phyloP scores from a whole-genome alignment of 2,797 vertebrate species.

The Petrocephalus sullivani region DNA sequence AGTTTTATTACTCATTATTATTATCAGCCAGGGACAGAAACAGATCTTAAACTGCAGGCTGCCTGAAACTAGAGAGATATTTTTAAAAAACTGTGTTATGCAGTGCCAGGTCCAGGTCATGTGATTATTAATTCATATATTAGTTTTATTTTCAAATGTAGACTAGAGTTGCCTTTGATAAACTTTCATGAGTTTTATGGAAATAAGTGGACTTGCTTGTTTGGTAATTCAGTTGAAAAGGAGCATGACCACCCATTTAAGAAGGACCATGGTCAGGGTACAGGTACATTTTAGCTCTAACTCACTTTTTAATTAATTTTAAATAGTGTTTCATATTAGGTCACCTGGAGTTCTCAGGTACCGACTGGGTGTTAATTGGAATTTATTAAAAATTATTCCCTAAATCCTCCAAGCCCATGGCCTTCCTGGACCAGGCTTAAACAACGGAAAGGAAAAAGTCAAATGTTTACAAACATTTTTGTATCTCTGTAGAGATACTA shows the following conservation, averaged over 20 bases:
- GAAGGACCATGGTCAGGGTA: background rate
- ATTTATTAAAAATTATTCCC: background rate
- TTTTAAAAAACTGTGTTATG: background rate
- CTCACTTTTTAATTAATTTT: background rate
- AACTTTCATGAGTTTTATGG: background rate
- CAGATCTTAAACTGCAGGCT: no score
- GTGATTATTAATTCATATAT: background rate
- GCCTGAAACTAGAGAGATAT: no score
- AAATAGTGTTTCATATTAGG: background rate
- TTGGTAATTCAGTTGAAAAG: background rate
- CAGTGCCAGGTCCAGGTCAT: background rate
- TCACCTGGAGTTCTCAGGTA: conserved; percentile 1
- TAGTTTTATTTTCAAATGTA: background rate
- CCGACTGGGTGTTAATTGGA: conserved; percentile 7
- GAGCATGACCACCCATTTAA: background rate
- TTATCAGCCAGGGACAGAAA: background rate
- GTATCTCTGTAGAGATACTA: background rate
- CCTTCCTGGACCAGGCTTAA: background rate
- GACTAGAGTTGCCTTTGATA: background rate
- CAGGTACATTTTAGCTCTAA: background rate
- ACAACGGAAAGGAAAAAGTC: background rate
- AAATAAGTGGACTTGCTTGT: background rate
- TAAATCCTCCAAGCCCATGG: background rate
- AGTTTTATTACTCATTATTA: background rate
- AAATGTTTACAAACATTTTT: background rate